Percentiles rank a stretch among this genome's conserved stretches.
Evolutionary conservation across 2,797 vertebrate genomes (phyloP).

Genomic region (Tarsius wallacei): DNA sequence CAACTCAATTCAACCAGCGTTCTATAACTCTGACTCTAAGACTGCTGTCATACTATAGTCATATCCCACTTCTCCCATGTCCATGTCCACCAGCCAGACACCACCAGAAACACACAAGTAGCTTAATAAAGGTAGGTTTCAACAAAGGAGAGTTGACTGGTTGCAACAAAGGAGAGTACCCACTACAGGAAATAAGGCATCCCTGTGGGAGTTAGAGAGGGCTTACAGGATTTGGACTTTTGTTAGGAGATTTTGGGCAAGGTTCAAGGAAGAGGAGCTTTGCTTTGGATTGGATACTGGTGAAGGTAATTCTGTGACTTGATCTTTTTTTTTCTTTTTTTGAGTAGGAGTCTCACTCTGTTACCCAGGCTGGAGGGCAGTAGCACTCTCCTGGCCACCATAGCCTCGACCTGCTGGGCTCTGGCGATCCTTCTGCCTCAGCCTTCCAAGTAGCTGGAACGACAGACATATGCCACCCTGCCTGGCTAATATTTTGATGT

Average conservation of each 20-base stretch:
- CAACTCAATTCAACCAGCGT: not conserved
- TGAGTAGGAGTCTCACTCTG: no score
- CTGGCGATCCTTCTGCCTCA: no score
- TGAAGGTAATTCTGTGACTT: not conserved
- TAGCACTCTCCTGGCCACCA: no score
- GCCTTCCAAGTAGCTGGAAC: no score
- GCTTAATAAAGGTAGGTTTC: not conserved
- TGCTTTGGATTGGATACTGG: not conserved
- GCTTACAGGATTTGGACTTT: not conserved
- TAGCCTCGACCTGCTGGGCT: no score
- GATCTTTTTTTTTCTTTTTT: not conserved
- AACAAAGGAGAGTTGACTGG: not conserved
- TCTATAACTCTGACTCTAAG: not conserved
- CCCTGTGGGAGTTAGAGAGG: not conserved
- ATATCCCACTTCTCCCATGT: accelerated
- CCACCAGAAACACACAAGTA: not conserved
- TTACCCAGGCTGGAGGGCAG: no score
- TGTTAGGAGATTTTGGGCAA: not conserved
- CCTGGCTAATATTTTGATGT: no score
- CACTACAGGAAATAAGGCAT: no score
- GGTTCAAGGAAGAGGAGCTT: not conserved
- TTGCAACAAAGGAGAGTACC: not conserved
- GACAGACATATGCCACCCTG: no score
- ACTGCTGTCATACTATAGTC: not conserved
- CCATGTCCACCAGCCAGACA: not conserved